phyloP scores from a whole-genome alignment of 1,140 invertebrate genomes.

The Nephotettix cincticeps region DNA sequence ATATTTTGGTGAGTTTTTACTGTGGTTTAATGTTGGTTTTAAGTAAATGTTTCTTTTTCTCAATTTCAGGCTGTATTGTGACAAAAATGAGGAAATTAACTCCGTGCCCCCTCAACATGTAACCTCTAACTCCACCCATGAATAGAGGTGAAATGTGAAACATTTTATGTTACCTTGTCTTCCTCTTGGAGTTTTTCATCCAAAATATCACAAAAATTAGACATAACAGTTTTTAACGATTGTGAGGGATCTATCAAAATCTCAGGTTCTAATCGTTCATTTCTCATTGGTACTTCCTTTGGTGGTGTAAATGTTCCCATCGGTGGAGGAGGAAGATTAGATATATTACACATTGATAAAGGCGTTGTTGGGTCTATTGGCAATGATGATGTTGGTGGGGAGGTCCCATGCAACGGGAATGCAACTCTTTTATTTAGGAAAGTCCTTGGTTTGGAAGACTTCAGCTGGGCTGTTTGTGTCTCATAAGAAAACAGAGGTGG shows the following conservation, averaged over 20 bases:
- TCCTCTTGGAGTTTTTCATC: neutral
- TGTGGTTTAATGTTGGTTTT: too few relatives aligned
- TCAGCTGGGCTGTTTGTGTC: constrained; percentile 37
- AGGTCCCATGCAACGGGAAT: constrained; percentile 43
- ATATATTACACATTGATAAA: constrained; percentile 38
- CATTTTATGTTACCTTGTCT: neutral
- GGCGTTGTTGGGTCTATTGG: constrained; percentile 22
- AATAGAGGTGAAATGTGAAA: too few relatives aligned
- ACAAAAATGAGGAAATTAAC: too few relatives aligned
- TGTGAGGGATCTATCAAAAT: neutral
- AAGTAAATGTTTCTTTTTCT: too few relatives aligned
- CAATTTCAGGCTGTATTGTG: too few relatives aligned
- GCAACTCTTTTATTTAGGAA: constrained; percentile 51
- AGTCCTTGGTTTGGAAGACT: constrained; percentile 40
- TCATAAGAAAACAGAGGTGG: constrained; percentile 49
- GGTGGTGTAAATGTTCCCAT: neutral
- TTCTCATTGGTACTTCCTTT: neutral
- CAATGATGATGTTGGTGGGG: constrained; percentile 26
- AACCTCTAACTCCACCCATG: too few relatives aligned
- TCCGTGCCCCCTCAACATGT: too few relatives aligned
- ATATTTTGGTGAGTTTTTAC: too few relatives aligned
- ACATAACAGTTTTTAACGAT: neutral
- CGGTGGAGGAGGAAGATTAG: constrained; percentile 31
- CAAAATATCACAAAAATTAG: neutral
- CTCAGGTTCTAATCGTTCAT: neutral